These are phyloP conservation scores for Botia almorhae DNA, from an alignment of 2,797 vertebrate genomes.

Conservation along the genomic window DNA sequence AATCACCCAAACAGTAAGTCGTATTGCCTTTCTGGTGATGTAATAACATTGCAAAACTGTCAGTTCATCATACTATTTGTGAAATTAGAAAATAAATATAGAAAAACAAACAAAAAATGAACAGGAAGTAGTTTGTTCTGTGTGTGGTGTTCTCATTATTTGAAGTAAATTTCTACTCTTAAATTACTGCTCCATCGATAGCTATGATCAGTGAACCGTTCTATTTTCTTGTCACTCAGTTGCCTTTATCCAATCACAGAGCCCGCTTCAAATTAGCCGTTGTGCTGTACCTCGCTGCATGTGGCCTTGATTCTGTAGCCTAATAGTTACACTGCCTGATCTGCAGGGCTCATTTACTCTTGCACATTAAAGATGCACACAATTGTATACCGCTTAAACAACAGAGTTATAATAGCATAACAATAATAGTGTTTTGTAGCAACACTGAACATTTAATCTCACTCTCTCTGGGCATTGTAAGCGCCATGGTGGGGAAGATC, in stretches of 20 bases:
- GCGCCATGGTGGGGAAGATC: conserved; percentile 24
- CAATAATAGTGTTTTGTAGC: conserved; percentile 57
- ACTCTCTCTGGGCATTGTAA: conserved; percentile 35
- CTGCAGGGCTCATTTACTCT: conserved; percentile 29
- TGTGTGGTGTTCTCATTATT: not conserved
- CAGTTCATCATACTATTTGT: not conserved
- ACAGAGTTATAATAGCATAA: conserved; percentile 34
- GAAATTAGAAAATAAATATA: not conserved
- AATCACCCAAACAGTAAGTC: not conserved
- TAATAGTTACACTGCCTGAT: conserved; percentile 25
- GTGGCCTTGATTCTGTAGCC: conserved; percentile 13
- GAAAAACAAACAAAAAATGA: too few species aligned
- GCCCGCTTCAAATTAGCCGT: not conserved
- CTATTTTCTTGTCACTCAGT: not conserved
- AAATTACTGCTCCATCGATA: conserved; percentile 8
- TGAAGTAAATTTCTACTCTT: not conserved
- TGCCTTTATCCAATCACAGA: not conserved
- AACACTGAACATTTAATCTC: conserved; percentile 52
- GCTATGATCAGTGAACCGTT: conserved; percentile 23
- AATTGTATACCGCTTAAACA: conserved; percentile 33
- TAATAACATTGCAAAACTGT: conserved; percentile 23
- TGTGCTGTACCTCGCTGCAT: not conserved
- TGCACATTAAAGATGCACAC: conserved; percentile 35
- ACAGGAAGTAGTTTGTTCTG: not conserved
- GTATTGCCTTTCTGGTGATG: conserved; percentile 24